A percentile compares a stretch with the other conserved stretches of the same genome.
These are phyloP conservation scores for Xanthorhoe designata DNA, from an alignment of 2,888 invertebrate genomes.

Conservation along the genomic window DNA sequence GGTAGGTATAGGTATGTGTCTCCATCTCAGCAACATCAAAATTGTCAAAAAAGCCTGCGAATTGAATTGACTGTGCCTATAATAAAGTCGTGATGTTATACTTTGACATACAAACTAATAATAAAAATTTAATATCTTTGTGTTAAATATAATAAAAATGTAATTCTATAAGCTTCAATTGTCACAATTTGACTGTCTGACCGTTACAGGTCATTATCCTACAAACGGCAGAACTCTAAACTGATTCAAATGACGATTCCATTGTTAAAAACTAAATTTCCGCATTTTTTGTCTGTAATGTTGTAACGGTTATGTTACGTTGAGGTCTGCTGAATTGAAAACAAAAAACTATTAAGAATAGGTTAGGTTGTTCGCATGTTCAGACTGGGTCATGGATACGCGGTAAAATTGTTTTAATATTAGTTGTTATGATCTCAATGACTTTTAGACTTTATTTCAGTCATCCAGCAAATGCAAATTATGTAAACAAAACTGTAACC, in stretches of 20 bases:
- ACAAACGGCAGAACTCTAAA: background rate
- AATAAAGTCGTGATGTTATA: no score
- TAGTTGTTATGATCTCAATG: background rate
- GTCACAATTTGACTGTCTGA: background rate
- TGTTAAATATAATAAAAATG: background rate
- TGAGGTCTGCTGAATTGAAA: background rate
- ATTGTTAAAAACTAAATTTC: background rate
- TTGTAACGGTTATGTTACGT: background rate
- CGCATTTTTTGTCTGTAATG: background rate
- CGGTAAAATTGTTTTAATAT: background rate
- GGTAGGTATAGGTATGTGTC: no score
- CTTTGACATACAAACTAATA: background rate
- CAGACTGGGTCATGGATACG: background rate
- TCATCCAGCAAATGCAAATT: no score
- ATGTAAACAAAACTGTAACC: no score
- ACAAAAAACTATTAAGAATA: slow-evolving; percentile 1
- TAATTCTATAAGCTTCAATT: background rate
- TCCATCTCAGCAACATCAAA: no score
- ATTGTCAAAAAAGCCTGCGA: no score
- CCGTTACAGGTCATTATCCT: background rate
- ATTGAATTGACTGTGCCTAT: no score
- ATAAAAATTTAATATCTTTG: background rate
- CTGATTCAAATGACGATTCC: background rate
- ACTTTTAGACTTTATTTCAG: background rate
- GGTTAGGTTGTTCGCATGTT: background rate